Percentiles rank a stretch among this genome's conserved stretches.
Evolutionary conservation across 2,888 invertebrate species (phyloP).

Genomic region (Heliconius hortense): DNA sequence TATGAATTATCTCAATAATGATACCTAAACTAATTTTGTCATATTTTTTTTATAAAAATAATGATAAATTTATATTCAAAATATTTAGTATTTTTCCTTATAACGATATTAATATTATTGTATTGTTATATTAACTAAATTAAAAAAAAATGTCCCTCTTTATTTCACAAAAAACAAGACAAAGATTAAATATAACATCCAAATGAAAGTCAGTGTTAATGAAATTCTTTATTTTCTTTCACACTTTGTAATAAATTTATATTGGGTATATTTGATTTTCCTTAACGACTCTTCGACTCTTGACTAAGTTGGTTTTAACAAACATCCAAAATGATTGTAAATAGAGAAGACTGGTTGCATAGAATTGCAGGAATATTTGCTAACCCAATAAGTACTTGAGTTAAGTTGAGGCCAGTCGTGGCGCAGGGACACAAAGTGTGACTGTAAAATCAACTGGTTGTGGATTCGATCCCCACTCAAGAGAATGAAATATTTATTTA

Average conservation of each 20-base stretch:
- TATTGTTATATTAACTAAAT: neutral
- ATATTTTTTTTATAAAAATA: too few species aligned
- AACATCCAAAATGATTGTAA: neutral
- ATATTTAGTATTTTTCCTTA: neutral
- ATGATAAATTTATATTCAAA: too few species aligned
- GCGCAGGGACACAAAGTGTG: too few species aligned
- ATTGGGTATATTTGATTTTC: conserved; percentile 4
- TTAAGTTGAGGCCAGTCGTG: too few species aligned
- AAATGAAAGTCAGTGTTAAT: neutral
- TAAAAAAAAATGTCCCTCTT: neutral
- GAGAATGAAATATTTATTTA: too few species aligned
- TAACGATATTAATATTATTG: neutral
- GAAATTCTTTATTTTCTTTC: conserved; percentile 1
- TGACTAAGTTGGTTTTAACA: neutral
- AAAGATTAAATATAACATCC: neutral
- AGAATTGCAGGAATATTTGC: conserved; percentile 17
- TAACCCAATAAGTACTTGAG: conserved; percentile 2
- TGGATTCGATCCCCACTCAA: too few species aligned
- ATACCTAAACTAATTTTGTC: neutral
- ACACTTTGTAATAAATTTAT: neutral
- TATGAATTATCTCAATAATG: too few species aligned
- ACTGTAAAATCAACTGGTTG: too few species aligned
- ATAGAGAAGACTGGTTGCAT: neutral
- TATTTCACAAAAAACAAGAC: neutral
- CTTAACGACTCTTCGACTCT: neutral